A percentile compares a stretch with the other conserved stretches of the same genome.
Conservation (phyloP, 2,888 invertebrate species). For the Chloroclystis v-ata region DNA sequence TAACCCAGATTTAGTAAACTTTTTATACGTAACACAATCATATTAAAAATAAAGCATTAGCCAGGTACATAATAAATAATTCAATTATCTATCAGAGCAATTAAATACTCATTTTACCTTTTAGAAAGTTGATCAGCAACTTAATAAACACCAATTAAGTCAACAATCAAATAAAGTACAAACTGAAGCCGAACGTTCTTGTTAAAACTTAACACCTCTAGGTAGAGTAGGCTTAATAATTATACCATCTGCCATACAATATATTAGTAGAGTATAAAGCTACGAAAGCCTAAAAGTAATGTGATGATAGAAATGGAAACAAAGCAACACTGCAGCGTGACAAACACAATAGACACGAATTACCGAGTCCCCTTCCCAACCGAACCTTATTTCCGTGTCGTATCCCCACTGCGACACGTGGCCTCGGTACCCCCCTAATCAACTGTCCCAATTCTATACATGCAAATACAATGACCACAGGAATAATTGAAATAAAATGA, state of each 20-base stretch:
- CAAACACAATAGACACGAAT: slow-evolving; percentile 16
- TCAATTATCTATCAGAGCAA: too few relatives aligned
- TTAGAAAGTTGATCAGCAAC: too few relatives aligned
- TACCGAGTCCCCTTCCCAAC: slow-evolving; percentile 20
- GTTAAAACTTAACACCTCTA: neutral
- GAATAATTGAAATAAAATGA: too few relatives aligned
- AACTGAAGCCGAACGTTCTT: too few relatives aligned
- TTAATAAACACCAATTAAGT: too few relatives aligned
- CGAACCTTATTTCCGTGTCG: slow-evolving; percentile 22
- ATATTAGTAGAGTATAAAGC: neutral
- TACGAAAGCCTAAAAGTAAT: neutral
- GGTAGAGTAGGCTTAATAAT: too few relatives aligned
- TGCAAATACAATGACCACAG: neutral
- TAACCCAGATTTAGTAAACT: too few relatives aligned
- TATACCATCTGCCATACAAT: neutral
- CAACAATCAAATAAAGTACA: too few relatives aligned
- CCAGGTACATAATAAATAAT: too few relatives aligned
- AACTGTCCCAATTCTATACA: slow-evolving; percentile 17
- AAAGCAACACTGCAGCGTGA: slow-evolving; percentile 11
- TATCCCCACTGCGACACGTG: slow-evolving; percentile 22
- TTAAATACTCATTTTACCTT: too few relatives aligned
- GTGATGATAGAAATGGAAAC: slow-evolving; percentile 3
- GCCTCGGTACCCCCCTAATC: slow-evolving; percentile 17
- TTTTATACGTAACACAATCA: too few relatives aligned
- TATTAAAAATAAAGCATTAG: too few relatives aligned